Evolutionary conservation across 2,113 vertebrate species (phyloP), one percentile per base, ranked within the genome.

Genomic region (Callipepla squamata): DNA sequence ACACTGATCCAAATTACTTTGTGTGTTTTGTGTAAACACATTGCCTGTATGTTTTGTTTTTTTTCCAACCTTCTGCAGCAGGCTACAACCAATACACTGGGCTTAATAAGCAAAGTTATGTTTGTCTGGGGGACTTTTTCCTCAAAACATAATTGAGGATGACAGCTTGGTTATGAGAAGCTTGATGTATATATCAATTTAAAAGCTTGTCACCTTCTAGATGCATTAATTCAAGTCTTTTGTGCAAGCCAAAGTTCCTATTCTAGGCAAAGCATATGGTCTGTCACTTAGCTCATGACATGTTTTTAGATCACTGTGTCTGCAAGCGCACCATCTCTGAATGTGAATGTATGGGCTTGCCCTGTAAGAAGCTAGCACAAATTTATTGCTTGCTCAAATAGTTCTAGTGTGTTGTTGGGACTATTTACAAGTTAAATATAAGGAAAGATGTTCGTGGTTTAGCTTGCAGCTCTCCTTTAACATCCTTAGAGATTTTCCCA

Each of bases 81-180:
- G 80, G n/a, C 79, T 95, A 55, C 80, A 90, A 93, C 90, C 91
- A 90, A 87, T 96, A 87, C 79, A 32, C 78, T 96, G 92, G 90
- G 86, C 81, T 97, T 97, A 95, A 97, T 96, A 97, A 98, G 88
- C 75, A 89, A 96, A 95, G 72, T 92, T 94, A 96, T 89, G 87
- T 97, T 96, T 96, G 67, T 96, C 90, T 93, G 76, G 92, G 74
- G 85, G 72, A 55, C 80, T 89, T 92, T 95, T 96, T 87, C 68
- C 66, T 30, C 44, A 65, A 91, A 96, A 77, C 34, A 25, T 97
- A 97, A 97, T 96, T 93, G 93, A 96, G 45, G 32, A 84, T 96
- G 97, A 97, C 96, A 97, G 90, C 77, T 83, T 94, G 80, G 92
- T 97, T 97, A 97, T 96, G 95, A 95, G 92, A 68, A 96, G 62